Conservation (phyloP, 2,113 vertebrate genomes). For the Columba janthina region DNA sequence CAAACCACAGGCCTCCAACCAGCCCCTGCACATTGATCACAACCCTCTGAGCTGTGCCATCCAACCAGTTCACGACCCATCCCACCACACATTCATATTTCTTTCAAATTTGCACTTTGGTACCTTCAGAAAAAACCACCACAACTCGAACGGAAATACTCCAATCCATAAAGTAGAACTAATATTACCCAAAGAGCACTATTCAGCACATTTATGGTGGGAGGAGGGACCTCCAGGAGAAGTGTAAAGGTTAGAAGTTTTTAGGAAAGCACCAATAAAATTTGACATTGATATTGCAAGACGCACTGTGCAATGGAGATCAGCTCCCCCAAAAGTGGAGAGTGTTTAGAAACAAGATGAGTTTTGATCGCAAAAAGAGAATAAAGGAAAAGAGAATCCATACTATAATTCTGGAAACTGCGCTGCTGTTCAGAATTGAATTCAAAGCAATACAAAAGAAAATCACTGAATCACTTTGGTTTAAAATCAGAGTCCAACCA, state of each 20-base stretch:
- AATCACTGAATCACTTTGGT: neutral
- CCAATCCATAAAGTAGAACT: neutral
- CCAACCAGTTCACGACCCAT: too few relatives aligned
- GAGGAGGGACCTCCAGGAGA: neutral
- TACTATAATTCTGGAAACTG: rapidly evolving
- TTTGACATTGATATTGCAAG: neutral
- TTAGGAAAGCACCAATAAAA: neutral
- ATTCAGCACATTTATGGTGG: neutral
- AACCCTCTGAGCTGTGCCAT: too few relatives aligned
- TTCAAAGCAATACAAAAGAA: neutral
- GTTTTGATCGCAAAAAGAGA: neutral
- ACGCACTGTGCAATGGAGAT: neutral
- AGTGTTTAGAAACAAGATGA: neutral
- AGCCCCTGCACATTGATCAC: too few relatives aligned
- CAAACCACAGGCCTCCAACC: too few relatives aligned
- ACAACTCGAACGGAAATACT: neutral
- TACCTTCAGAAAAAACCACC: neutral
- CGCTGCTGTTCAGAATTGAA: neutral
- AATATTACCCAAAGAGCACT: neutral
- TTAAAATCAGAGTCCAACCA: too few relatives aligned
- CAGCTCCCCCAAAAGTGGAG: neutral
- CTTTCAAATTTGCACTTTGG: neutral
- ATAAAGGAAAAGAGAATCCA: neutral
- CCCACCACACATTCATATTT: neutral
- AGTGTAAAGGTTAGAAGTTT: neutral